phyloP scores from a whole-genome alignment of 2,888 invertebrate species.

The Labia minor region DNA sequence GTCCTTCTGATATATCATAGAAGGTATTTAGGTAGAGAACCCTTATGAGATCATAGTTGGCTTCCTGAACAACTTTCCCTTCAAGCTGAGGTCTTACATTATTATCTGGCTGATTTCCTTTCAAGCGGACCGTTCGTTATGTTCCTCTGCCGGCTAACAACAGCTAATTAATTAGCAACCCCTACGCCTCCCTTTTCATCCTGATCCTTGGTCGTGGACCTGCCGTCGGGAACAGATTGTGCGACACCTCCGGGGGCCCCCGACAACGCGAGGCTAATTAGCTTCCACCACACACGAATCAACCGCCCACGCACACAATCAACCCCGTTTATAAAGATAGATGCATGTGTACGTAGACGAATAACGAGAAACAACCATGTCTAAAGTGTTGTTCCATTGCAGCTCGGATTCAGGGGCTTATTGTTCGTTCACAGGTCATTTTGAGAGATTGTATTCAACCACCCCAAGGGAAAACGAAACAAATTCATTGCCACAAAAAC shows the following conservation, averaged over 20 bases:
- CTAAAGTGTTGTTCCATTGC: neutral
- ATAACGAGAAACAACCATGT: neutral
- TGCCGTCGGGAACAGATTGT: neutral
- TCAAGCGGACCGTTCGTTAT: neutral
- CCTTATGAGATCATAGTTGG: too few species aligned
- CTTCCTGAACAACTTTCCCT: too few species aligned
- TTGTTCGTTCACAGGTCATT: neutral
- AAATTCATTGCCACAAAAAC: too few species aligned
- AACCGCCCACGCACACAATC: neutral
- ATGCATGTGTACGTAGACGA: too few species aligned
- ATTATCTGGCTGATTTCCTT: neutral
- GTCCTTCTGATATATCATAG: too few species aligned
- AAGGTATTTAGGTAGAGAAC: too few species aligned
- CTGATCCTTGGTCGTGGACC: neutral
- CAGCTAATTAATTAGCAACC: neutral
- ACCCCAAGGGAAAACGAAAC: neutral
- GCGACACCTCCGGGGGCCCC: neutral
- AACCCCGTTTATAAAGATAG: neutral
- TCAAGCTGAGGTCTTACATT: too few species aligned
- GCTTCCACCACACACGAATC: neutral
- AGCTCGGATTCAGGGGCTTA: neutral
- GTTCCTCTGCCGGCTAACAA: neutral
- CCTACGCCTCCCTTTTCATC: neutral
- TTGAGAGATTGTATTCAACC: neutral
- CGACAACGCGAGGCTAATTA: neutral